Evolutionary conservation across 2,888 invertebrate genomes (phyloP), one percentile per base, ranked within the genome.

Genomic region (Melinaea menophilus): DNA sequence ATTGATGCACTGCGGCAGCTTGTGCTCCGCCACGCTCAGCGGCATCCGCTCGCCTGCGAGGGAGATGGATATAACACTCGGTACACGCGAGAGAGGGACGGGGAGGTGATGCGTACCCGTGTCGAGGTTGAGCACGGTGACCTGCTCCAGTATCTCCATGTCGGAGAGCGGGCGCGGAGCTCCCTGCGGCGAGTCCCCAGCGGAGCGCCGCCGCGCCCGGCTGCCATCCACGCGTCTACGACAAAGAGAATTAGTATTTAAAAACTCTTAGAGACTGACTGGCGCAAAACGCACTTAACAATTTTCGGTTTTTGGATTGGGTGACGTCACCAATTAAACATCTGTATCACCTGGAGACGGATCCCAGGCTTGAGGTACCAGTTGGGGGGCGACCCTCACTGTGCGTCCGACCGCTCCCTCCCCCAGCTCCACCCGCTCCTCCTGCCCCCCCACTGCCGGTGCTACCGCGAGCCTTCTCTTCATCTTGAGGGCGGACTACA

Each of bases 21-120:
- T 97, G 81, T 98, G 98, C 81, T 98, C 98, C 2, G 98, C 98
- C 75, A 96, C 95, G 79, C 97, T 98, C 65, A 99, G 90, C n/a
- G 98, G 98, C 73, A 98, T 95, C 72, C 96, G 93, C 86, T 98
- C 98, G 2, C 98, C 97, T 77, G 92, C 41, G 41, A 41, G 41
- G 41, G 9, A 9, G 41, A 41, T 3, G 11, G 41, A 41, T 41
- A 41, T 41, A 41, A 11, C 5, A 11, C 9, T 12, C 41, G 31
- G 12, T 4, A 11, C 9, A 33, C n/a, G 31, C 13, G 7, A 3
- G 22, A 5, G n/a, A 0, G 12, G 12, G 11, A 5, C 34, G 3
- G 45, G 9, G 22, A 11, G 3, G 1, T 12, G 3, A 3, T 55
- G 65, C 61, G 60, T 67, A 90, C 90, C 93, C 5, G 95, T 95